A percentile compares a stretch with the other conserved stretches of the same genome.
Evolutionary conservation across 2,113 vertebrate species (phyloP).

Genomic region (Tylochromis polylepis): DNA sequence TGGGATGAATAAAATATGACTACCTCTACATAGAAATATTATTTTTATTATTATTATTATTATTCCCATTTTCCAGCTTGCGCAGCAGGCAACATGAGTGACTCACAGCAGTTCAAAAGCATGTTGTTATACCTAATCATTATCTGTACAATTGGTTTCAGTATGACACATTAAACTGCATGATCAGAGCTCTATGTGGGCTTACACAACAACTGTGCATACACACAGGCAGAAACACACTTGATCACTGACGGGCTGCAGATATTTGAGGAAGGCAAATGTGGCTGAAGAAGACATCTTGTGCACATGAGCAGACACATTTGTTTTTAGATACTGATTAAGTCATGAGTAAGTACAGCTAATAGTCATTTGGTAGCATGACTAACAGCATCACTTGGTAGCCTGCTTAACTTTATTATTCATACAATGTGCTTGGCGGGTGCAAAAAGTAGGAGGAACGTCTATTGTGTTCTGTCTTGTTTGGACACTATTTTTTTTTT

Average conservation of each 20-base stretch:
- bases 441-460: neutral
- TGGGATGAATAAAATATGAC: neutral
- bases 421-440: neutral
- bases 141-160: neutral
- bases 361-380: conserved; percentile 32
- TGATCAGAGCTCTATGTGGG: neutral
- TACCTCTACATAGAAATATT: neutral
- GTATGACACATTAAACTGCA: neutral
- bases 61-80: neutral
- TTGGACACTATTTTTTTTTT: neutral
- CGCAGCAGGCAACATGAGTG: neutral
- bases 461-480: neutral
- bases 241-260: neutral
- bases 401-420: conserved; percentile 29
- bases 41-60: neutral
- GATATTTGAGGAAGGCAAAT: conserved; percentile 4
- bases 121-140: neutral
- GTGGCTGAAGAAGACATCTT: conserved; percentile 19
- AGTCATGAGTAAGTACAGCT: conserved; percentile 13
- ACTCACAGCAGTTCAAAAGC: neutral
- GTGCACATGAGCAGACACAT: neutral
- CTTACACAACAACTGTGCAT: neutral
- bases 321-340: conserved; percentile 21
- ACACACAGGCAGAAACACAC: neutral
- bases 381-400: conserved; percentile 27